phyloP scores from a whole-genome alignment of 2,888 invertebrate species.

The Salticus scenicus region DNA sequence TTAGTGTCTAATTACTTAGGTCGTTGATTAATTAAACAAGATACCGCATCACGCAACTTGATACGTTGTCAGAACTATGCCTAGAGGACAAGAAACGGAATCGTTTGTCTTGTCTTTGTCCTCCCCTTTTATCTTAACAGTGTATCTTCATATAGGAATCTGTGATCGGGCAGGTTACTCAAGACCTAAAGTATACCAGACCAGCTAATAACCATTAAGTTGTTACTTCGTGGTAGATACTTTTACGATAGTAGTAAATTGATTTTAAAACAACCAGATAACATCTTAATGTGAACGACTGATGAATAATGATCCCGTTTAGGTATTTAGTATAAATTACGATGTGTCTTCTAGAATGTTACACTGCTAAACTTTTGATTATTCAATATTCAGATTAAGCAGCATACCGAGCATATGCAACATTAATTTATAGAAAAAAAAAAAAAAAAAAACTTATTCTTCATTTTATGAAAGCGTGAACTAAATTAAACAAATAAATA shows the following conservation, averaged over 20 bases:
- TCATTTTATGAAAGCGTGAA: too few relatives aligned
- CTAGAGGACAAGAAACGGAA: not conserved
- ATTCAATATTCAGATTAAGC: too few relatives aligned
- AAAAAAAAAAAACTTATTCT: too few relatives aligned
- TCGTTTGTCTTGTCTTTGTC: not conserved
- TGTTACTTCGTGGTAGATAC: conserved; percentile 6
- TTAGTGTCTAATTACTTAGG: not conserved
- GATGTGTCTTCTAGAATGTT: too few relatives aligned
- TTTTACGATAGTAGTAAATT: not conserved
- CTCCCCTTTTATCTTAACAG: not conserved
- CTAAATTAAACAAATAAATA: too few relatives aligned
- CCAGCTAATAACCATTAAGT: conserved; percentile 12
- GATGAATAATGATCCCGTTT: not conserved
- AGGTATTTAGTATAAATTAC: too few relatives aligned
- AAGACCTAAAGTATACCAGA: not conserved
- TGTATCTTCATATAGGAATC: not conserved
- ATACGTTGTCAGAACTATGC: not conserved
- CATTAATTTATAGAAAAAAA: too few relatives aligned
- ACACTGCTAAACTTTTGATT: too few relatives aligned
- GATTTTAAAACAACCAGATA: not conserved
- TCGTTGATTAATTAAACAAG: not conserved
- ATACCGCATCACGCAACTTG: not conserved
- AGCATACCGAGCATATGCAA: too few relatives aligned
- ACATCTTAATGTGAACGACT: not conserved
- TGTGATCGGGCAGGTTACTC: not conserved